A percentile compares a stretch with the other conserved stretches of the same genome.
Conservation (phyloP, 2,113 vertebrate species). For the Tupaia chinensis region DNA sequence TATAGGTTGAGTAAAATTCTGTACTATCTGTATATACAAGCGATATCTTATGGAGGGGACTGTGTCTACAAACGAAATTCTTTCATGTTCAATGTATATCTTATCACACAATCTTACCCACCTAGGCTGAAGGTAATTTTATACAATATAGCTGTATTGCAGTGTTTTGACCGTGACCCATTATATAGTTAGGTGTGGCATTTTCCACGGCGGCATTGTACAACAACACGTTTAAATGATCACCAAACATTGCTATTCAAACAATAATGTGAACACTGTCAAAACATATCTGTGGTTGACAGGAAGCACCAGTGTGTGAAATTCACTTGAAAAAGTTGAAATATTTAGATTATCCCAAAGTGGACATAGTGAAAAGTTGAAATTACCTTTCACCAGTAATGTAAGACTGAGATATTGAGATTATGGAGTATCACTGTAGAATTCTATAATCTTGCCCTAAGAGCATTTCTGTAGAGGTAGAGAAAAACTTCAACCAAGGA, state of each 20-base stretch:
- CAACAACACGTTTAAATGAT: background rate
- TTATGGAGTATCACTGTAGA: background rate
- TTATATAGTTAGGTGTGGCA: too few species aligned
- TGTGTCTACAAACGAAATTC: too few species aligned
- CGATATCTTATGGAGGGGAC: too few species aligned
- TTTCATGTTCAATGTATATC: too few species aligned
- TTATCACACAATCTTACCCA: too few species aligned
- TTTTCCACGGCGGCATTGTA: background rate
- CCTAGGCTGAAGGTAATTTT: too few species aligned
- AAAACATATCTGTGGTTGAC: background rate
- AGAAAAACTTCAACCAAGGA: background rate
- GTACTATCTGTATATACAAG: too few species aligned
- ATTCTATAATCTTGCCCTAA: background rate
- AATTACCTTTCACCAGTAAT: background rate
- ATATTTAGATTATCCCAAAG: background rate
- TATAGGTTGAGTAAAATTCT: too few species aligned
- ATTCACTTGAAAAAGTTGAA: background rate
- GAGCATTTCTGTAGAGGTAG: background rate
- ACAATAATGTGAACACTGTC: background rate
- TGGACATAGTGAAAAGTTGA: background rate
- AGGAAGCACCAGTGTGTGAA: background rate
- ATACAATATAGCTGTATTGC: too few species aligned
- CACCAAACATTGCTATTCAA: background rate
- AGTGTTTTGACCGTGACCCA: too few species aligned
- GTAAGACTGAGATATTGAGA: fast-evolving